Base-by-base conservation (phyloP, 2,888 invertebrate species). In the Hyposoter dolosus region DNA sequence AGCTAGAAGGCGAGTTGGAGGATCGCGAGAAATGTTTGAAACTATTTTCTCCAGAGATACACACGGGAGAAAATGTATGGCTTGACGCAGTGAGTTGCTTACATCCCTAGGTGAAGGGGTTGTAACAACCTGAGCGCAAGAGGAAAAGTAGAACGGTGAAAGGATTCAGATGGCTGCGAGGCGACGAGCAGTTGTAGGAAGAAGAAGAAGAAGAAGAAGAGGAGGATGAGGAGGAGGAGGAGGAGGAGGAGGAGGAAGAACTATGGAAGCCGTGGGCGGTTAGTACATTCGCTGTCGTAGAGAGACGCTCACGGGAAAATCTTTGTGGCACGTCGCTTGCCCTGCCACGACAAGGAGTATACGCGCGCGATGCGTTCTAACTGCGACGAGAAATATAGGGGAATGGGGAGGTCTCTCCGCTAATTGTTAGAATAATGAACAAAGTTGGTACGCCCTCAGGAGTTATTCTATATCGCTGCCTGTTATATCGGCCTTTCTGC, bases 401-500 rank as follows among this genome's bases (percentile, higher is more conserved):
- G 43, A 0, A 35, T 35, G 69, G 28, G 45, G 6, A 3, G 50
- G 32, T 40, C 65, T 81, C 72, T 65, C 78, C 83, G 83, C 87
- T 88, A 88, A 88, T 88, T 87, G 87, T 88, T 88, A 80, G 82
- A 88, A 87, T 88, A 88, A 88, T 87, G 88, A 87, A 87, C 85
- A 88, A 88, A 88, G 85, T 88, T 88, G 74, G 83, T 83, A 85
- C 81, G 76, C 81, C 84, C 84, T 77, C 76, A 71, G 76, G 84
- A 84, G 81, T 81, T 81, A 81, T 81, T 81, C 84, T 84, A 56
- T 81, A 77, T 81, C 77, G 81, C 56, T 66, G 71, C 72, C 81
- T 77, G 81, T 81, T 81, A 84, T 84, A 81, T 56, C 71, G 65
- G 45, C 66, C 81, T 71, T 84, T 84, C 76, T 53, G 47, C 72